Evolutionary conservation across 2,797 vertebrate genomes (phyloP).

Genomic region (Adelosebastes latens): DNA sequence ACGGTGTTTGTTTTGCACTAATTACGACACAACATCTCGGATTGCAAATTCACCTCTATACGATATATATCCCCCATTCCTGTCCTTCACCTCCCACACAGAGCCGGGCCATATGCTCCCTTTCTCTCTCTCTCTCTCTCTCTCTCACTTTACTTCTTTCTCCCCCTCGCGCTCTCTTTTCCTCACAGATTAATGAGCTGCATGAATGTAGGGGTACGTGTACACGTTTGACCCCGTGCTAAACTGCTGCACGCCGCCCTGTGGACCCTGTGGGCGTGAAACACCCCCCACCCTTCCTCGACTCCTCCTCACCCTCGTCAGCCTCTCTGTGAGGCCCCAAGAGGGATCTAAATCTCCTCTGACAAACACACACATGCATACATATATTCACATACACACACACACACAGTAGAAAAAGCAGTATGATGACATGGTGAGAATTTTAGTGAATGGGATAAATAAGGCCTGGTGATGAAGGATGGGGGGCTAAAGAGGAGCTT

Average conservation of each 20-base stretch:
- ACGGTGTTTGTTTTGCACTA: constrained; percentile 54
- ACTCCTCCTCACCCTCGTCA: constrained; percentile 16
- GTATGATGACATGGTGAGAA: constrained; percentile 43
- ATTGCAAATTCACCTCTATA: constrained; percentile 39
- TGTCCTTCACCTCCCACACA: constrained; percentile 78
- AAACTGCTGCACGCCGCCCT: constrained; percentile 67
- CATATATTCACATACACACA: neutral
- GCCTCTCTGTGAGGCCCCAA: constrained; percentile 17
- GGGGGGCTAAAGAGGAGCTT: constrained; percentile 43
- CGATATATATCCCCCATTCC: constrained; percentile 44
- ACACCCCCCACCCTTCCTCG: neutral
- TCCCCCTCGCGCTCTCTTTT: constrained; percentile 13
- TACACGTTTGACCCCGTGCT: constrained; percentile 73
- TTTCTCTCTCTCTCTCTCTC: constrained; percentile 34
- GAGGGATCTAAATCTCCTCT: constrained; percentile 37
- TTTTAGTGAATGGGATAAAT: constrained; percentile 45
- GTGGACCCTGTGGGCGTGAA: constrained; percentile 61
- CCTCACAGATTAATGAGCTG: constrained; percentile 67
- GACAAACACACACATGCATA: constrained; percentile 2
- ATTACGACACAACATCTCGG: constrained; percentile 51
- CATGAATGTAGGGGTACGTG: constrained; percentile 60
- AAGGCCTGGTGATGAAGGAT: constrained; percentile 9
- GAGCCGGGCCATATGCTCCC: constrained; percentile 80
- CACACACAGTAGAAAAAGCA: neutral
- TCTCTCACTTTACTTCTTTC: constrained; percentile 17